Base-by-base conservation (phyloP, 2,113 vertebrate species). In the Cercocebus atys region DNA sequence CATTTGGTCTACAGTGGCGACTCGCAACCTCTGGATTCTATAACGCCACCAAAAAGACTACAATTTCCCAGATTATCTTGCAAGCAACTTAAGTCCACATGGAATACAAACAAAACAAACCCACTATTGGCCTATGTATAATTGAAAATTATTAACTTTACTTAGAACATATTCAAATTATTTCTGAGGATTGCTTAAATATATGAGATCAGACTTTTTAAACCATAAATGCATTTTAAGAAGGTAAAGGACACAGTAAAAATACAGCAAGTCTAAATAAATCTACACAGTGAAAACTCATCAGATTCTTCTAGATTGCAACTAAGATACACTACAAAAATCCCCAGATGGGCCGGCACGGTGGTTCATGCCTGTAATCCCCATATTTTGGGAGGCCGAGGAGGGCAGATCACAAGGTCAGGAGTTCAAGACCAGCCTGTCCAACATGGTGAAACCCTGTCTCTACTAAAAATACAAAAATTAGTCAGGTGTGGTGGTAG, bases 201-300 rank as follows among this genome's bases (percentile, higher is more conserved):
- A 12, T 8, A 1, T 61, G 64, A 70, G 43, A 47, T 18, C 52
- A 75, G 47, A 40, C n/a, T 57, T 89, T 9, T 25, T 13, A 55
- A 78, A 30, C 10, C 1, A 13, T 10, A 50, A 32, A 40, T 68
- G n/a, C 2, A 5, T 76, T 38, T 72, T 55, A 55, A 20, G 35
- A n/a, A 66, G 12, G 13, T 17, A 40, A n/a, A 61, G 73, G n/a
- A 13, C 68, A 2, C 10, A 35, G 43, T 11, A 11, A 3, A 61
- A 12, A 45, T 55, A 30, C 0, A 70, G 13, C 18, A 59, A n/a
- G 14, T 9, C 4, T 3, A 8, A 38, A 64, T 38, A 23, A 40
- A 6, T 59, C 35, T 61, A 6, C 18, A 3, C 0, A 0, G 6
- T 9, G 75, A 66, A 30, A 18, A 20, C 20, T 43, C 30, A 11